Conservation (phyloP, 53 echinoderm and acorn worm genomes). For the Glandiceps talaboti region DNA sequence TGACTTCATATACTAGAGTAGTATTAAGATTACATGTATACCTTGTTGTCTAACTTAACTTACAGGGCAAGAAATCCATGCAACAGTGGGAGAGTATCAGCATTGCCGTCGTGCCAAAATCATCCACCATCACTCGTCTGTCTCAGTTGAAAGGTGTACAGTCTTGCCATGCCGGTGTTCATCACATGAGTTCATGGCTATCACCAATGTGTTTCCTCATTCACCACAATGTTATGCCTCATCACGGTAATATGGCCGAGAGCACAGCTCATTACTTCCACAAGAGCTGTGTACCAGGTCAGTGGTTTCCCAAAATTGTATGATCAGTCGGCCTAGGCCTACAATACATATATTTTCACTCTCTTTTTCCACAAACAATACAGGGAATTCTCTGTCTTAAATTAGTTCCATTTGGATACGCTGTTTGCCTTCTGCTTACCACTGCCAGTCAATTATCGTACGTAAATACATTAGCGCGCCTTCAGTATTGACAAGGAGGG, state of each 20-base stretch:
- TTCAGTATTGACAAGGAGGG: no score
- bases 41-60: neutral
- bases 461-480: no score
- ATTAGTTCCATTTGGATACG: no score
- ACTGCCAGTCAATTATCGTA: no score
- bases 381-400: no score
- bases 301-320: no score
- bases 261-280: slow-evolving; percentile 72
- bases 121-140: slow-evolving; percentile 11
- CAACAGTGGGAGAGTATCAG: slow-evolving; percentile 70
- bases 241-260: slow-evolving; percentile 52
- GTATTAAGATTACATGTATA: neutral
- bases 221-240: slow-evolving; percentile 54
- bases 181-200: slow-evolving; percentile 43
- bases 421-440: no score
- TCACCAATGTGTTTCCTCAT: slow-evolving; percentile 62
- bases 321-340: no score
- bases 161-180: slow-evolving; percentile 49
- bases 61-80: neutral
- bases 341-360: no score
- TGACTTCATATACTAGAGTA: neutral
- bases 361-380: no score
- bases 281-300: slow-evolving; percentile 85
- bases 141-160: slow-evolving; percentile 27
- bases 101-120: slow-evolving; percentile 31